A percentile compares a stretch with the other conserved stretches of the same genome.
Conservation (phyloP, 2,888 invertebrate species). For the Toxonevra muliebris region DNA sequence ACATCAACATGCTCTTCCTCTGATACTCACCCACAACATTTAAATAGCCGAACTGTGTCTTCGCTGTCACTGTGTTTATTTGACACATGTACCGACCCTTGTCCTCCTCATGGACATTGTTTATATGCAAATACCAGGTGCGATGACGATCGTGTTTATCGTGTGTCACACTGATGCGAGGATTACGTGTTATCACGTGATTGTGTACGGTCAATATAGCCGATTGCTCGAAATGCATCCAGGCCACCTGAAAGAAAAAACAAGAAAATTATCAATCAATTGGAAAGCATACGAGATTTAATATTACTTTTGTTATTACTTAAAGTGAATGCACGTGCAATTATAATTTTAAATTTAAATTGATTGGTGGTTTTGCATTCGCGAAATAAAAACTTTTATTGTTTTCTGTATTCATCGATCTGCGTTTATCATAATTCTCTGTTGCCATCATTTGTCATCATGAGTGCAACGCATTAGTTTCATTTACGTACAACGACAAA, state of each 20-base stretch:
- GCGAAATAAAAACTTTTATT: too few relatives aligned
- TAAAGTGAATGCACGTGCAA: not conserved
- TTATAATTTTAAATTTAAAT: too few relatives aligned
- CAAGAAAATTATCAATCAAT: constrained; percentile 7
- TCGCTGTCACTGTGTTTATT: constrained; percentile 91
- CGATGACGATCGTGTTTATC: constrained; percentile 84
- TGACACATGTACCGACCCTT: constrained; percentile 94
- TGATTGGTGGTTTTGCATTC: too few relatives aligned
- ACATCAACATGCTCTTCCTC: not conserved
- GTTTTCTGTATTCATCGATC: too few relatives aligned
- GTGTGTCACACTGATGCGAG: constrained; percentile 89
- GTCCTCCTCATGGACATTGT: constrained; percentile 90
- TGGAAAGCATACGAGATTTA: not conserved
- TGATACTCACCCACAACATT: constrained; percentile 85
- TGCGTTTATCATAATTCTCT: too few relatives aligned
- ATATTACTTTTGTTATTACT: too few relatives aligned
- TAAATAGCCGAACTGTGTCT: constrained; percentile 90
- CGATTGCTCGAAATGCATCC: constrained; percentile 96
- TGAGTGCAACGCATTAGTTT: too few relatives aligned
- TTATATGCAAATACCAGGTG: constrained; percentile 92
- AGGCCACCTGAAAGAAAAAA: constrained; percentile 80
- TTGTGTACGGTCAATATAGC: constrained; percentile 93
- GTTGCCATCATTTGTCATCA: too few relatives aligned
- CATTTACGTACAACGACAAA: too few relatives aligned
- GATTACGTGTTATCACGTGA: constrained; percentile 93